These are phyloP conservation scores for Trachelus stipa DNA, from an alignment of 2,888 invertebrate genomes.

Conservation along the genomic window DNA sequence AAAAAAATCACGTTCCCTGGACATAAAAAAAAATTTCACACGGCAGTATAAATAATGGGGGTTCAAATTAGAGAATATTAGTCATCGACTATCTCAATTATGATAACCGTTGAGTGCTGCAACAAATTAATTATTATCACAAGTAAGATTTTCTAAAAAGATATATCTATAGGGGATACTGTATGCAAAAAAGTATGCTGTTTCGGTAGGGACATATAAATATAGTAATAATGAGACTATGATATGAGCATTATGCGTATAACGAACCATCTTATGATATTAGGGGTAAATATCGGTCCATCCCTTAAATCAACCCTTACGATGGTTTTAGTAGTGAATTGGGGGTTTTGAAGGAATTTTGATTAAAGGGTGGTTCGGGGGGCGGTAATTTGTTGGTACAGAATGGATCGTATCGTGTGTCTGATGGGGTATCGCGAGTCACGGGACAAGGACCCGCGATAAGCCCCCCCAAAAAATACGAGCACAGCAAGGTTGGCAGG, in stretches of 20 bases:
- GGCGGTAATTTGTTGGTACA: neutral
- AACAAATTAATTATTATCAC: neutral
- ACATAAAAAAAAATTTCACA: neutral
- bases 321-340: slow-evolving; percentile 41
- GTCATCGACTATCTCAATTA: neutral
- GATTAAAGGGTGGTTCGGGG: neutral
- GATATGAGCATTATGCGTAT: slow-evolving; percentile 14
- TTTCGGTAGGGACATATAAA: slow-evolving; percentile 13
- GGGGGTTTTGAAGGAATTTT: slow-evolving; percentile 34
- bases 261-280: slow-evolving; percentile 15
- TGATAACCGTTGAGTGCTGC: neutral
- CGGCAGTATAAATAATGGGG: neutral
- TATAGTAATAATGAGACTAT: slow-evolving; percentile 12
- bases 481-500: slow-evolving; percentile 59
- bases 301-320: slow-evolving; percentile 44
- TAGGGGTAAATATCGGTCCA: slow-evolving; percentile 33
- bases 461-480: slow-evolving; percentile 54
- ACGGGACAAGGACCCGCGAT: slow-evolving; percentile 35
- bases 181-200: neutral
- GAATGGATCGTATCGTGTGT: neutral
- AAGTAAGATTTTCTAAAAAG: neutral
- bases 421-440: neutral
- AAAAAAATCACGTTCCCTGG: neutral
- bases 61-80: neutral
- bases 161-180: neutral